phyloP scores from a whole-genome alignment of 2,113 vertebrate genomes.

The Dicentrarchus labrax region DNA sequence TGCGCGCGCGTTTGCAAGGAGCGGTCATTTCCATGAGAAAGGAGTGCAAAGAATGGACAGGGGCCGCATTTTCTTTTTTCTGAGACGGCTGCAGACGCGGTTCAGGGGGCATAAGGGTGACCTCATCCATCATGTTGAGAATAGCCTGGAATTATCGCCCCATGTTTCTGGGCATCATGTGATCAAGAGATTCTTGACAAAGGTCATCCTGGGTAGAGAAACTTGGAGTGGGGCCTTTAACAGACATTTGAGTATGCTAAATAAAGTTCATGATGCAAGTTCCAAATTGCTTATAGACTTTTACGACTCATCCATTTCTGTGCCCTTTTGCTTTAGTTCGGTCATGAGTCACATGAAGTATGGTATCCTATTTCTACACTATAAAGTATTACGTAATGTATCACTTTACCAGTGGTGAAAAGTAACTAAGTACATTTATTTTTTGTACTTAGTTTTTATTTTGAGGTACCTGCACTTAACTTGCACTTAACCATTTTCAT shows the following conservation, averaged over 20 bases:
- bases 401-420: not conserved
- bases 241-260: conserved; percentile 25
- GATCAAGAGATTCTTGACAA: conserved; percentile 68
- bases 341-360: conserved; percentile 17
- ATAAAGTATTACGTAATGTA: not conserved
- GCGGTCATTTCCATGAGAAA: conserved; percentile 83
- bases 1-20: conserved; percentile 41
- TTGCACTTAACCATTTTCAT: not conserved
- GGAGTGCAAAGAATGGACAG: conserved; percentile 73
- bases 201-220: conserved; percentile 62
- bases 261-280: conserved; percentile 36
- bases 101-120: conserved; percentile 56
- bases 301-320: not conserved
- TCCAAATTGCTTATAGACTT: conserved; percentile 28
- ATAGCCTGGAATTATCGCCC: conserved; percentile 62
- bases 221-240: conserved; percentile 33
- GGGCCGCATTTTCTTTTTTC: conserved; percentile 64
- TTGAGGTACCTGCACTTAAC: not conserved
- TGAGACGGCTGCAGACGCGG: conserved; percentile 53
- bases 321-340: conserved; percentile 14
- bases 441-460: not conserved
- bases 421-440: not conserved
- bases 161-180: conserved; percentile 62
- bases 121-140: conserved; percentile 75
- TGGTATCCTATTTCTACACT: not conserved